Conservation (phyloP, 2,113 vertebrate species). For the Nesospiza acunhae region DNA sequence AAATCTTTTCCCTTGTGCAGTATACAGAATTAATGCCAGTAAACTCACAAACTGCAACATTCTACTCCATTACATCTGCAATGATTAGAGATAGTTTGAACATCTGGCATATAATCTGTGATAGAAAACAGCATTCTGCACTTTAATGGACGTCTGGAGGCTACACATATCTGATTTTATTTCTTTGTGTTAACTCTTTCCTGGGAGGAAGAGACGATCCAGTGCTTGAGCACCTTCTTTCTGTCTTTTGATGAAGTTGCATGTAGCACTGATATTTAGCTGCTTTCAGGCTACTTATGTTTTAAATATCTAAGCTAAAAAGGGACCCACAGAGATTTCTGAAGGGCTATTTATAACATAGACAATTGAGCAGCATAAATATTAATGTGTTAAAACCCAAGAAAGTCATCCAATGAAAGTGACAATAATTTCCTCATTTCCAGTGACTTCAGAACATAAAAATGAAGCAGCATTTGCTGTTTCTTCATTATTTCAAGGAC, state of each 20-base stretch:
- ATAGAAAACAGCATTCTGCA: slow-evolving; percentile 91
- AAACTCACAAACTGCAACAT: slow-evolving; percentile 96
- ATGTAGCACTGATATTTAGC: not conserved
- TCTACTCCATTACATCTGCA: slow-evolving; percentile 99
- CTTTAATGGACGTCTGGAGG: slow-evolving; percentile 98
- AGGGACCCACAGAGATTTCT: not conserved
- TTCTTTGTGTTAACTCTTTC: slow-evolving; percentile 87
- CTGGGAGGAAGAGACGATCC: slow-evolving; percentile 35
- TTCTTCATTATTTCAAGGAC: slow-evolving; percentile 14
- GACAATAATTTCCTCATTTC: not conserved
- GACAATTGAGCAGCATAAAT: not conserved
- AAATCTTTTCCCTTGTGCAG: slow-evolving; percentile 93
- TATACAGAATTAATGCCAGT: slow-evolving; percentile 94
- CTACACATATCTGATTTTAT: slow-evolving; percentile 89
- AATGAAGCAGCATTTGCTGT: not conserved
- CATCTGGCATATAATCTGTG: slow-evolving; percentile 96
- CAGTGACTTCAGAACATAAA: slow-evolving; percentile 18
- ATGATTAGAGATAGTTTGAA: slow-evolving; percentile 96
- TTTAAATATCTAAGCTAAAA: not conserved
- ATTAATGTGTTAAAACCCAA: slow-evolving; percentile 33
- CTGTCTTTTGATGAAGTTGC: slow-evolving; percentile 45
- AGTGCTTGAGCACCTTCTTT: slow-evolving; percentile 41
- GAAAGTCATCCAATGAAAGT: not conserved
- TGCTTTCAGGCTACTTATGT: not conserved
- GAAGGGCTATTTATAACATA: not conserved